Evolutionary conservation across 2,113 vertebrate genomes (phyloP).

Genomic region (Centropus unirufus): DNA sequence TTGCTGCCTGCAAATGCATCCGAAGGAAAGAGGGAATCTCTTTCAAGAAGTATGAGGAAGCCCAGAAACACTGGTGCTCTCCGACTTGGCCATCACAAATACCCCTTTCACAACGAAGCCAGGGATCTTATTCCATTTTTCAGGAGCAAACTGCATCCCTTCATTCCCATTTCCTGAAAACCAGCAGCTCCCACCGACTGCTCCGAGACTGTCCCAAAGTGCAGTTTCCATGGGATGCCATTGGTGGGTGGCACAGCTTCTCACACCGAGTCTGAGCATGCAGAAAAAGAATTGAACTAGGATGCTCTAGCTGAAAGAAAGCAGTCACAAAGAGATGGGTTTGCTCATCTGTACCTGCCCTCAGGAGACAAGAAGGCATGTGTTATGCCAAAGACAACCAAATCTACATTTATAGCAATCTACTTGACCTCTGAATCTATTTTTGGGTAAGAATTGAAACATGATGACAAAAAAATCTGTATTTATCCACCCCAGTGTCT

Average conservation of each 20-base stretch:
- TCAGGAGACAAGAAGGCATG: neutral
- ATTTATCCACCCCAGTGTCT: neutral
- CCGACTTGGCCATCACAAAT: accelerated
- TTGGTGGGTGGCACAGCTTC: accelerated
- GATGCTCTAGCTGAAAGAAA: neutral
- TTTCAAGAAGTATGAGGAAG: neutral
- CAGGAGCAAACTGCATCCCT: neutral
- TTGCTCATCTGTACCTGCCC: neutral
- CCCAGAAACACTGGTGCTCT: neutral
- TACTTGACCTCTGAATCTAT: neutral
- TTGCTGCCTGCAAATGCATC: neutral
- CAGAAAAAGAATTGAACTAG: neutral
- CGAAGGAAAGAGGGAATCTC: neutral
- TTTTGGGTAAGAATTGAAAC: neutral
- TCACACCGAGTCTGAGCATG: neutral
- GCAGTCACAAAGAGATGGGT: neutral
- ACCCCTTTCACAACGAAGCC: neutral
- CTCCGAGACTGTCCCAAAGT: neutral
- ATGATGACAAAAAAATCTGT: accelerated
- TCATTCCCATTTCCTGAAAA: neutral
- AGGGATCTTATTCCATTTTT: neutral
- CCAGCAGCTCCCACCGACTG: neutral
- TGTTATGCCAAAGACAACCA: neutral
- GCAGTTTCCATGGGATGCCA: neutral
- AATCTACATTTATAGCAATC: neutral